Percentiles rank a stretch among this genome's conserved stretches.
phyloP scores from a whole-genome alignment of 2,888 invertebrate genomes.

The Hermodice carunculata region DNA sequence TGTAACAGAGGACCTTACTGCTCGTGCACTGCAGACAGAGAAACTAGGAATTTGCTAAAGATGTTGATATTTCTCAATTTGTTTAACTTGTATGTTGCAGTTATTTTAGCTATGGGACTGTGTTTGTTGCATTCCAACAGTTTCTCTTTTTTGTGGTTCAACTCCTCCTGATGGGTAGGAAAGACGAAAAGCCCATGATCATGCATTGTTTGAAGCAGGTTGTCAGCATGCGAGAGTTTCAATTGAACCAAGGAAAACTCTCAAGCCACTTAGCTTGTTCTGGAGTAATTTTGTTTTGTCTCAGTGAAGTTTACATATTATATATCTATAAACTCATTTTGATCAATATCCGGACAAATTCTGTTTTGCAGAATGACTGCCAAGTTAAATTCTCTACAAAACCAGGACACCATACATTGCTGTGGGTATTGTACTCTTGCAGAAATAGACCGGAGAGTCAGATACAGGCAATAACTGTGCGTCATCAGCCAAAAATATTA shows the following conservation, averaged over 20 bases:
- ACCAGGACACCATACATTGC: conserved; percentile 34
- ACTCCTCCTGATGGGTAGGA: conserved; percentile 1
- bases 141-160: background rate
- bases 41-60: too few species aligned
- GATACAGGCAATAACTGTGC: conserved; percentile 32
- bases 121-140: background rate
- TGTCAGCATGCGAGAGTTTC: conserved; percentile 12
- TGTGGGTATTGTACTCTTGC: conserved; percentile 11
- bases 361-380: conserved; percentile 27
- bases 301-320: conserved; percentile 8
- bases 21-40: too few species aligned
- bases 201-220: conserved; percentile 2
- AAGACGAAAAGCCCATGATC: background rate
- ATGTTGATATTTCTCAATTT: too few species aligned
- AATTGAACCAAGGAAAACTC: conserved; percentile 27
- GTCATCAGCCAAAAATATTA: conserved; percentile 37
- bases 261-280: conserved; percentile 33
- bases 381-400: conserved; percentile 32
- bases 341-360: conserved; percentile 28
- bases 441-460: conserved; percentile 29
- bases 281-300: conserved; percentile 11
- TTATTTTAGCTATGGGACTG: conserved; percentile 2
- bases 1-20: too few species aligned
- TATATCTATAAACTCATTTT: too few species aligned
- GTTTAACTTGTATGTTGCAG: too few species aligned